phyloP scores from a whole-genome alignment of 2,113 vertebrate genomes.

The Pimephales promelas region DNA sequence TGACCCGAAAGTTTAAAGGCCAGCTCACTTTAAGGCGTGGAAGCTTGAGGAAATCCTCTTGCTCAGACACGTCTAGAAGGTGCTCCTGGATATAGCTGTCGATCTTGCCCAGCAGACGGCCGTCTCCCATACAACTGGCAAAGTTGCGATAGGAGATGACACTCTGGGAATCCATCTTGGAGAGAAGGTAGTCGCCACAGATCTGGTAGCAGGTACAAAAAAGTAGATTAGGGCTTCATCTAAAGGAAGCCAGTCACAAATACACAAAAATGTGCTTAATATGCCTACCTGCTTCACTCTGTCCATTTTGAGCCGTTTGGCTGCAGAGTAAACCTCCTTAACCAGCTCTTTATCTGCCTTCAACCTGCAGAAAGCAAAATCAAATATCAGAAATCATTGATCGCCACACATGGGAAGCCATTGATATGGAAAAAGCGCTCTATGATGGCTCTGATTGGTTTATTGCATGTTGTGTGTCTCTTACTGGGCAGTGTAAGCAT shows the following conservation, averaged over 20 bases:
- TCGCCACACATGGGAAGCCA: not conserved
- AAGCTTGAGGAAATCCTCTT: conserved; percentile 98
- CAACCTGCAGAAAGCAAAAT: conserved; percentile 73
- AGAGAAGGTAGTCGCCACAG: conserved; percentile 96
- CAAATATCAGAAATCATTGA: not conserved
- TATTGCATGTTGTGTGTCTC: conserved; percentile 59
- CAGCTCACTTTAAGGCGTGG: conserved; percentile 90
- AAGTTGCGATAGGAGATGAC: conserved; percentile 97
- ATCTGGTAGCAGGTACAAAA: conserved; percentile 75
- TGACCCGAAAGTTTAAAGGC: not conserved
- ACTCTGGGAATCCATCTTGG: conserved; percentile 90
- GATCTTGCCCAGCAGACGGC: conserved; percentile 86
- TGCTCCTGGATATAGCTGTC: conserved; percentile 95
- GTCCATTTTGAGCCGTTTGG: conserved; percentile 97
- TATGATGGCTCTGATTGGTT: not conserved
- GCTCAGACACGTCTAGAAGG: conserved; percentile 91
- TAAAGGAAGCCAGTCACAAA: not conserved
- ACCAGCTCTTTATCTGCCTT: conserved; percentile 97
- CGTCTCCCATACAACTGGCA: conserved; percentile 91
- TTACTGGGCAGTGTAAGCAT: conserved; percentile 98
- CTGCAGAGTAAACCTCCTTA: conserved; percentile 97
- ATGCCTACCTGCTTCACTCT: conserved; percentile 97
- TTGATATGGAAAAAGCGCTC: not conserved
- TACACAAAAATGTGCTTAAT: not conserved
- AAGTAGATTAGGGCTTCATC: not conserved